A percentile compares a stretch with the other conserved stretches of the same genome.
These are phyloP conservation scores for Notarius quadriscutis DNA, from an alignment of 2,113 vertebrate genomes.

Conservation along the genomic window DNA sequence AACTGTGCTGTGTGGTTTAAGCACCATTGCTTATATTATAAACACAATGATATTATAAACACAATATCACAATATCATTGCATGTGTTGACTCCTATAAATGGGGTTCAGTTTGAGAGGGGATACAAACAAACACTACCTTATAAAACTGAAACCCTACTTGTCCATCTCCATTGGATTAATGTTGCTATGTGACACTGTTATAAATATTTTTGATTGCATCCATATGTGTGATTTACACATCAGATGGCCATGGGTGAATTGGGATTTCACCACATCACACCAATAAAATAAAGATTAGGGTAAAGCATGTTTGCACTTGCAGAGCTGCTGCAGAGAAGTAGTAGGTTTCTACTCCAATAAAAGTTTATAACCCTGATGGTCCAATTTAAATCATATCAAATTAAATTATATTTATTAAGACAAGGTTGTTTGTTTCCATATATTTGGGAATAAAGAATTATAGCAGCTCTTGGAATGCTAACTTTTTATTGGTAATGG, in stretches of 20 bases:
- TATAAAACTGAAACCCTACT: neutral
- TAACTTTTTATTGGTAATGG: neutral
- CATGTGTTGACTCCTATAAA: neutral
- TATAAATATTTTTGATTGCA: neutral
- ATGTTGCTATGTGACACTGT: neutral
- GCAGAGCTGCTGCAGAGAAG: neutral
- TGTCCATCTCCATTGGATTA: neutral
- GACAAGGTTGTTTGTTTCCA: neutral
- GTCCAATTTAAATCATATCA: neutral
- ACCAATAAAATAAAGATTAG: neutral
- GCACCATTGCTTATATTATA: no score
- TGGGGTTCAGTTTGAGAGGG: neutral
- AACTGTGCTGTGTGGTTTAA: no score
- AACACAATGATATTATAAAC: neutral
- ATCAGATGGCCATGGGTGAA: neutral
- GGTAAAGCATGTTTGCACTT: neutral
- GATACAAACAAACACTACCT: neutral
- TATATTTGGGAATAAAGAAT: neutral
- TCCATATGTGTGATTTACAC: neutral
- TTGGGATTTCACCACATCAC: neutral
- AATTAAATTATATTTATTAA: neutral
- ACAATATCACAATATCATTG: neutral
- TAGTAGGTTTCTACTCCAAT: neutral
- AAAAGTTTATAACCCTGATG: neutral
- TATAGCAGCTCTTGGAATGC: neutral